A percentile compares a stretch with the other conserved stretches of the same genome.
These are phyloP conservation scores for Calcarius ornatus DNA, from an alignment of 2,113 vertebrate genomes.

Conservation along the genomic window DNA sequence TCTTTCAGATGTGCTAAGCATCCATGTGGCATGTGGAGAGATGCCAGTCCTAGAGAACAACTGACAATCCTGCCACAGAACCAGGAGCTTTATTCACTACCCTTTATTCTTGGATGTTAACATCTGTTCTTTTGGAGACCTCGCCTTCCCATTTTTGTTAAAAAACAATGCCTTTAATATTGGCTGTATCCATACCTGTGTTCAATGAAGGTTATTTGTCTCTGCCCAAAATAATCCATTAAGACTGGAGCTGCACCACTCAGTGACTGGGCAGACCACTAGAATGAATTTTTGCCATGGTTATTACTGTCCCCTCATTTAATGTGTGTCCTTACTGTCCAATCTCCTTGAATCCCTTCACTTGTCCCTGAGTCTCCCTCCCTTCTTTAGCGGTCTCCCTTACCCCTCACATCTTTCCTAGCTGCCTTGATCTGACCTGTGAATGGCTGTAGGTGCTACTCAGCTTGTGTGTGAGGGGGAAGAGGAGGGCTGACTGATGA, in stretches of 20 bases:
- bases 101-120: conserved; percentile 51
- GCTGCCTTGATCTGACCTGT: conserved; percentile 16
- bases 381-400: background rate
- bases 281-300: background rate
- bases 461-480: background rate
- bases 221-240: background rate
- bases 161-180: background rate
- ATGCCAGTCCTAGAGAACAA: conserved; percentile 45
- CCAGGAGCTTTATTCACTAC: conserved; percentile 73
- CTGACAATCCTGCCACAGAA: conserved; percentile 77
- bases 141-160: conserved; percentile 24
- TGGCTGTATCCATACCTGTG: background rate
- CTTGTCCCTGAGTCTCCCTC: background rate
- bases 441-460: background rate
- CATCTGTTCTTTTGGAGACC: conserved; percentile 24
- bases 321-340: background rate
- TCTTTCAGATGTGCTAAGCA: conserved; percentile 17
- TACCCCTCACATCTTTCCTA: background rate
- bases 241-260: background rate
- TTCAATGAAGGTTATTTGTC: background rate
- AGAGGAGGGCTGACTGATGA: background rate
- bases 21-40: conserved; percentile 20
- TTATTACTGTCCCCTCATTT: background rate
- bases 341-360: background rate
- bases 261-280: conserved; percentile 1